These are phyloP conservation scores for Nannoperca obscura DNA, from an alignment of 2,797 vertebrate genomes.

Conservation along the genomic window DNA sequence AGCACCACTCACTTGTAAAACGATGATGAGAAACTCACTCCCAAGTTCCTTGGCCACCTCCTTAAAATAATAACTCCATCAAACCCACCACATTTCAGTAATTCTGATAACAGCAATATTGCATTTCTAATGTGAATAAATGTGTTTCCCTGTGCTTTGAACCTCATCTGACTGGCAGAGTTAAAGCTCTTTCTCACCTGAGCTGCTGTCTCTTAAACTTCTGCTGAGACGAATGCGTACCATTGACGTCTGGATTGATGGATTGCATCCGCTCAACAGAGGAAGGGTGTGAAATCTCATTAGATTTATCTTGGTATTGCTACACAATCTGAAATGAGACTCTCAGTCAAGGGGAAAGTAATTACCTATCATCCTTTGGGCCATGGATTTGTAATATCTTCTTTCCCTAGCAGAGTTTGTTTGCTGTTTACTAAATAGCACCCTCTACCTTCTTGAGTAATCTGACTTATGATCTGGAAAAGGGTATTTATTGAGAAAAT, in stretches of 20 bases:
- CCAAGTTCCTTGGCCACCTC: slow-evolving; percentile 16
- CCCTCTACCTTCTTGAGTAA: slow-evolving; percentile 58
- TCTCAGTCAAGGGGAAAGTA: slow-evolving; percentile 82
- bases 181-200: slow-evolving; percentile 67
- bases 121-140: slow-evolving; percentile 50
- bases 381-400: slow-evolving; percentile 76
- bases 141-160: slow-evolving; percentile 38
- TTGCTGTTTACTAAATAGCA: slow-evolving; percentile 75
- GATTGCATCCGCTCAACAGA: slow-evolving; percentile 79
- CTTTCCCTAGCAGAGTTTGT: slow-evolving; percentile 68
- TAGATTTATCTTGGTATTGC: slow-evolving; percentile 83
- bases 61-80: slow-evolving; percentile 30
- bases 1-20: slow-evolving; percentile 50
- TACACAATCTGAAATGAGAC: slow-evolving; percentile 80
- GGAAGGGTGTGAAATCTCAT: slow-evolving; percentile 85
- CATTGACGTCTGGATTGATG: slow-evolving; percentile 76
- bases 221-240: slow-evolving; percentile 44
- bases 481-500: slow-evolving; percentile 42
- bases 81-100: slow-evolving; percentile 37
- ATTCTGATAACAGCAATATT: slow-evolving; percentile 50
- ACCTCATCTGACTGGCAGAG: slow-evolving; percentile 69
- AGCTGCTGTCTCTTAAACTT: slow-evolving; percentile 58
- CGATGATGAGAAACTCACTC: slow-evolving; percentile 23
- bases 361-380: slow-evolving; percentile 81
- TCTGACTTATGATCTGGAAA: slow-evolving; percentile 60